phyloP scores from a whole-genome alignment of 1,140 invertebrate genomes.

The Diorhabda carinulata region DNA sequence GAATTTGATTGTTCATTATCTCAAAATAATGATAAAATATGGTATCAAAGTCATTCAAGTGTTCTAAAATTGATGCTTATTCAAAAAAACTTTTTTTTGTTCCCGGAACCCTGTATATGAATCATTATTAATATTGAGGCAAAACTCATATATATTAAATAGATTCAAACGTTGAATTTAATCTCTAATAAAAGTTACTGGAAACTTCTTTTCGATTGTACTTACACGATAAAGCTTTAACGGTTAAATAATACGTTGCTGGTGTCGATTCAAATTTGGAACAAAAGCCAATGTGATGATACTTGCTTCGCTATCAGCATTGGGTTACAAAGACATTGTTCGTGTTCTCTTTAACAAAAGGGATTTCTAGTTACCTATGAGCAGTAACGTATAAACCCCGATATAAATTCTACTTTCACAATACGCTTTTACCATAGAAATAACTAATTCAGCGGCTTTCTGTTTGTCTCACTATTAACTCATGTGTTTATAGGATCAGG shows the following conservation, averaged over 20 bases:
- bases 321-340: constrained; percentile 23
- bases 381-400: constrained; percentile 8
- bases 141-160: too few species aligned
- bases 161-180: too few species aligned
- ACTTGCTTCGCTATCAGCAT: constrained; percentile 20
- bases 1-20: too few species aligned
- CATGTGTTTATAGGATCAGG: constrained; percentile 15
- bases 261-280: constrained; percentile 4
- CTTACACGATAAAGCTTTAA: too few species aligned
- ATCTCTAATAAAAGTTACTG: too few species aligned
- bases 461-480: constrained; percentile 15
- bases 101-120: too few species aligned
- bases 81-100: too few species aligned
- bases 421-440: constrained; percentile 4
- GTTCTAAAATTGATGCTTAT: too few species aligned
- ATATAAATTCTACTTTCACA: constrained; percentile 16
- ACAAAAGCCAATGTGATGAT: constrained; percentile 18
- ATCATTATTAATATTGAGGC: too few species aligned
- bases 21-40: too few species aligned
- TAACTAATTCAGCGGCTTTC: constrained; percentile 21
- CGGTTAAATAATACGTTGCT: not conserved
- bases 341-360: constrained; percentile 11
- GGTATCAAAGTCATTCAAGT: too few species aligned
- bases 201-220: too few species aligned
- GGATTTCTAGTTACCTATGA: constrained; percentile 12